phyloP scores from a whole-genome alignment of 2,888 invertebrate genomes.

The Lacanobia wlatinum region DNA sequence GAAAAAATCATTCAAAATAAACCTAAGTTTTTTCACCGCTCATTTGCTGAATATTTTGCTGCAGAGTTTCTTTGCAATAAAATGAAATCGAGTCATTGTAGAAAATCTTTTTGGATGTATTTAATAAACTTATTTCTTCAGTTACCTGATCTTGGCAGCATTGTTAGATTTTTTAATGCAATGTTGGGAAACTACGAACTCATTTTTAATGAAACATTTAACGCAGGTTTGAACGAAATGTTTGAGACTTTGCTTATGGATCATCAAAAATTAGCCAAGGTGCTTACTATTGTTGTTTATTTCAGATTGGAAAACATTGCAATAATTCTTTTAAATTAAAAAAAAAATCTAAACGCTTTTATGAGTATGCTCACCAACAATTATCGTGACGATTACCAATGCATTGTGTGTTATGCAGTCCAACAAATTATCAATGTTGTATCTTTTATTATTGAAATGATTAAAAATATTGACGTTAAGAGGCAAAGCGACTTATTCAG shows the following conservation, averaged over 20 bases:
- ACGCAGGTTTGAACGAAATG: not conserved
- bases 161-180: slow-evolving; percentile 48
- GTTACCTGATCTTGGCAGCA: no score
- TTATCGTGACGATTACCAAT: not conserved
- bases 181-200: slow-evolving; percentile 30
- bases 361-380: slow-evolving; percentile 17
- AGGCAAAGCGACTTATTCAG: slow-evolving; percentile 22
- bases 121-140: slow-evolving; percentile 34
- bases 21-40: slow-evolving; percentile 58
- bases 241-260: slow-evolving; percentile 24
- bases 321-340: slow-evolving; percentile 31
- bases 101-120: slow-evolving; percentile 42
- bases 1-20: slow-evolving; percentile 41
- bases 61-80: slow-evolving; percentile 50
- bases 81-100: slow-evolving; percentile 27
- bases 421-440: not conserved
- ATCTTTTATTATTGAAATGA: slow-evolving; percentile 8
- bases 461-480: slow-evolving; percentile 24
- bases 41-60: slow-evolving; percentile 62
- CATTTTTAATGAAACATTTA: slow-evolving; percentile 18
- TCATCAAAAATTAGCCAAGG: slow-evolving; percentile 1
- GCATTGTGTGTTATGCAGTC: slow-evolving; percentile 26
- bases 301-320: slow-evolving; percentile 38
- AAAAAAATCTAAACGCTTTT: slow-evolving; percentile 18
- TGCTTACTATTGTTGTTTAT: slow-evolving; percentile 15